These are phyloP conservation scores for Drosophila fungiperda DNA, from an alignment of 2,888 invertebrate species.

Conservation along the genomic window DNA sequence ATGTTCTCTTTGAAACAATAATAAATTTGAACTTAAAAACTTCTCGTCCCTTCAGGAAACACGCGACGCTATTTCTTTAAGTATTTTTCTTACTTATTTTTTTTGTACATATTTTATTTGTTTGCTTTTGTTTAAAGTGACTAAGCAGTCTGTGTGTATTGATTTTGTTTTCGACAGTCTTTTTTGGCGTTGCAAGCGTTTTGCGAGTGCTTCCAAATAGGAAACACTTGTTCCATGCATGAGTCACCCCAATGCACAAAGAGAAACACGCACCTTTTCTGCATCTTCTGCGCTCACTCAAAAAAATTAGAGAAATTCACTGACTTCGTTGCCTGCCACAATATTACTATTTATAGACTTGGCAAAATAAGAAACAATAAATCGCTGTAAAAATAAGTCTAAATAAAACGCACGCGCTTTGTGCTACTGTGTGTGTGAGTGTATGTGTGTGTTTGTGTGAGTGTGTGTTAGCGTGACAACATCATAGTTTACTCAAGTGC, in stretches of 20 bases:
- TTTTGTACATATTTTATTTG: neutral
- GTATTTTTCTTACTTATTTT: neutral
- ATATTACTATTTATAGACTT: slow-evolving; percentile 69
- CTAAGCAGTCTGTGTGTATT: slow-evolving; percentile 62
- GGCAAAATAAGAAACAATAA: slow-evolving; percentile 60
- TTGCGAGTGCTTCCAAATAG: slow-evolving; percentile 11
- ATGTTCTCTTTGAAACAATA: slow-evolving; percentile 8
- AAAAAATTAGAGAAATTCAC: slow-evolving; percentile 30
- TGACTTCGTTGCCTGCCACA: slow-evolving; percentile 16
- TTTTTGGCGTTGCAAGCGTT: slow-evolving; percentile 14
- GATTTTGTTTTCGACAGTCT: slow-evolving; percentile 48
- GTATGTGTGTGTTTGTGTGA: neutral
- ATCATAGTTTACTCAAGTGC: slow-evolving; percentile 54
- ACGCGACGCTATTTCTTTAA: slow-evolving; percentile 21
- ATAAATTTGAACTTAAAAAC: slow-evolving; percentile 9
- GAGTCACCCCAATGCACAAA: slow-evolving; percentile 70
- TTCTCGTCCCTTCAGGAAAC: slow-evolving; percentile 13
- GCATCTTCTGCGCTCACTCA: slow-evolving; percentile 38
- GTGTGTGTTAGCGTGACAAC: slow-evolving; percentile 24
- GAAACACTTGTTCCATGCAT: slow-evolving; percentile 46
- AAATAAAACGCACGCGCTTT: slow-evolving; percentile 23
- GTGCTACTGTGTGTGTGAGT: slow-evolving; percentile 5
- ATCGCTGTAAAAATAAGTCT: slow-evolving; percentile 53
- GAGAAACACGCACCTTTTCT: slow-evolving; percentile 54
- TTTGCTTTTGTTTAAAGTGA: slow-evolving; percentile 31